Evolutionary conservation across 2,888 invertebrate genomes (phyloP), one percentile per base, ranked within the genome.

Genomic region (Rhodophaea formosa): DNA sequence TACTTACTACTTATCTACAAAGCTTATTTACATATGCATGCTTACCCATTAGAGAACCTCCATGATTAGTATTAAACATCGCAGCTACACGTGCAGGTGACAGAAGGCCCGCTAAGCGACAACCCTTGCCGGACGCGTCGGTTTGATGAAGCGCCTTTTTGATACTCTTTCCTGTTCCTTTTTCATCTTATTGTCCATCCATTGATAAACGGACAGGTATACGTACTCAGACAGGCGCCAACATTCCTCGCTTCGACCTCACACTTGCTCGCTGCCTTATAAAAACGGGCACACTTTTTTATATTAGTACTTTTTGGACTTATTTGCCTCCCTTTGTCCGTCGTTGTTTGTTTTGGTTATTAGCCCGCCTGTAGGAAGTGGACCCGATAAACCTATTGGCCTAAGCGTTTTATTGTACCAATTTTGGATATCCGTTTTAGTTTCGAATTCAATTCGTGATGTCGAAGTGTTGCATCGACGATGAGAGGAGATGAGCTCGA

Each of bases 171-270:
- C 78, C 80, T 69, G 71, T 78, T 79, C 63, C 80, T 81, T 86
- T 84, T 84, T 85, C 72, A 61, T 74, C 83, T 87, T 84, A 84
- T 90, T 88, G 86, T 84, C 81, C 84, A 75, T 78, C 88, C 91
- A 91, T 91, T 90, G 91, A 91, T 90, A 91, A 90, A 89, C 84
- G 86, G 85, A 91, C 91, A 90, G 90, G 90, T 90, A 91, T 88
- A 88, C 85, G 88, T 89, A 90, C 90, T 90, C 90, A 89, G 90
- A 88, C 89, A 84, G 91, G 91, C 91, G 91, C 91, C 91, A 91
- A 90, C 91, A 91, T 91, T 91, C 91, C 87, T 88, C 86, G 87
- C 69, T 80, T 77, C 91, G 91, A 90, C 91, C 90, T 90, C 91
- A 91, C 91, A 91, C 90, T 89, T 86, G 82, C 85, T 88, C 82